Conservation (phyloP, 1,140 invertebrate genomes). For the Calliopsis andreniformis region DNA sequence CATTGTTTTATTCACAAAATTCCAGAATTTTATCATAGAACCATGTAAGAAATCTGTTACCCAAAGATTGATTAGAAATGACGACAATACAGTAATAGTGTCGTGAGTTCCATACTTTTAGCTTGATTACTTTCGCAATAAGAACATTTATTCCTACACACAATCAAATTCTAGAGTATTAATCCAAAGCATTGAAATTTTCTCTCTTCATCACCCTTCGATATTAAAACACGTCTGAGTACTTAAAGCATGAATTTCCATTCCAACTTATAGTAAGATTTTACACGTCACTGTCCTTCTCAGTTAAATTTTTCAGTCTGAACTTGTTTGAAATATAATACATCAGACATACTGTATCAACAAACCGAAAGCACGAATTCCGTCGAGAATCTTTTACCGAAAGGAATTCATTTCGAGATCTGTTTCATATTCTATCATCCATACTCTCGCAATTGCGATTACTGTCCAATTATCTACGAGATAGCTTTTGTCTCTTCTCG, state of each 20-base stretch:
- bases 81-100: too few species aligned
- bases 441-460: background rate
- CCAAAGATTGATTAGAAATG: too few species aligned
- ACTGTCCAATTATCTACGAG: background rate
- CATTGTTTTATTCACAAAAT: too few species aligned
- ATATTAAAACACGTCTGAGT: background rate
- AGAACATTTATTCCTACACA: too few species aligned
- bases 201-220: background rate
- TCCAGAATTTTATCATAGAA: too few species aligned
- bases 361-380: constrained; percentile 3
- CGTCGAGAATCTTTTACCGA: background rate
- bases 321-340: too few species aligned
- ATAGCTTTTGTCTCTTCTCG: background rate
- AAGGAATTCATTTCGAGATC: background rate
- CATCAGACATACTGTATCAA: too few species aligned
- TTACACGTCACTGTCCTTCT: constrained; percentile 10
- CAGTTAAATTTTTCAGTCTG: constrained; percentile 12
- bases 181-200: background rate
- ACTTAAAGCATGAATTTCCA: constrained; percentile 16
- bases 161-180: too few species aligned
- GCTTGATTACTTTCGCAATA: too few species aligned
- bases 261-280: constrained; percentile 41
- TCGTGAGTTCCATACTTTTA: too few species aligned
- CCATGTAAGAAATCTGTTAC: too few species aligned
- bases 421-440: background rate